Conservation (phyloP, 2,888 invertebrate species). For the Aphidius colemani region DNA sequence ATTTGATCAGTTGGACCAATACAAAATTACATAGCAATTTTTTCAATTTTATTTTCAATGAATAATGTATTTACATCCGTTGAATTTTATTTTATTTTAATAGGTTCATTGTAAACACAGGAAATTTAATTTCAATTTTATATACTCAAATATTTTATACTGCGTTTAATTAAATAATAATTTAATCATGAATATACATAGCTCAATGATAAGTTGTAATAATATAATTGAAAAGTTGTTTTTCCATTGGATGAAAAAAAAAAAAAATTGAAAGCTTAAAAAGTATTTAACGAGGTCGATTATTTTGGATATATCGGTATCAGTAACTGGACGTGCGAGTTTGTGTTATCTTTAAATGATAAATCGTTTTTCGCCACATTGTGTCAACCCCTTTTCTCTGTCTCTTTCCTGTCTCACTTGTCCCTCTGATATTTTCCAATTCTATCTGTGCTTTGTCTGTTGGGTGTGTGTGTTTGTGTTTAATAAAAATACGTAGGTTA, state of each 20-base stretch:
- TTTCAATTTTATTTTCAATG: conserved; percentile 21
- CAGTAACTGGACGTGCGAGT: background rate
- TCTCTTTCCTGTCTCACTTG: too few species aligned
- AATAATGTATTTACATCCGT: background rate
- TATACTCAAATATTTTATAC: background rate
- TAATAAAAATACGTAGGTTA: too few species aligned
- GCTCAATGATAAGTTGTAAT: conserved; percentile 11
- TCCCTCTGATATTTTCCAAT: too few species aligned
- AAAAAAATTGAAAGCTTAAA: background rate
- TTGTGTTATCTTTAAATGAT: conserved; percentile 22
- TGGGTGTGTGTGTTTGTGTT: too few species aligned
- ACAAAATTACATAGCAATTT: conserved; percentile 14
- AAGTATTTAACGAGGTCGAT: conserved; percentile 3
- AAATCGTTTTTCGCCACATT: conserved; percentile 30
- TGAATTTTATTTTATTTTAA: too few species aligned
- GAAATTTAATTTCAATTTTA: conserved; percentile 8
- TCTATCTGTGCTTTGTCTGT: too few species aligned
- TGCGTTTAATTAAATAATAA: too few species aligned
- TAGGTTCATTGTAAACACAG: background rate
- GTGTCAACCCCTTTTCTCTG: background rate
- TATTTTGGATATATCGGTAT: conserved; percentile 15
- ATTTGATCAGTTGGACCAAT: conserved; percentile 39
- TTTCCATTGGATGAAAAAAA: background rate
- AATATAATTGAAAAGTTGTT: conserved; percentile 18
- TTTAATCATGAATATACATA: conserved; percentile 12